Conservation (phyloP, 2,797 vertebrate genomes). For the Sandelia bainsii region DNA sequence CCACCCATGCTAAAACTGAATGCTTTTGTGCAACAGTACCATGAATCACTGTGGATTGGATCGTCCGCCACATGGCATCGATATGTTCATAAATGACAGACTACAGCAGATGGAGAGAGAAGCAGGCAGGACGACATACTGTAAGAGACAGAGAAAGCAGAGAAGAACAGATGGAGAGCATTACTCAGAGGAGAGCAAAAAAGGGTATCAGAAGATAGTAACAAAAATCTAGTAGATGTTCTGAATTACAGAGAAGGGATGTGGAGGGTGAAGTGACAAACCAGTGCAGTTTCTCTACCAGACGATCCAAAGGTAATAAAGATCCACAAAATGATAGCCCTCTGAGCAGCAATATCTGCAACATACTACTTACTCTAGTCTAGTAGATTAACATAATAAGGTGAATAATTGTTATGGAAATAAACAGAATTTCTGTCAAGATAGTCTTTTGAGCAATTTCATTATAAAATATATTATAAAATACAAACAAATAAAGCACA, state of each 20-base stretch:
- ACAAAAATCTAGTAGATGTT: slow-evolving; percentile 39
- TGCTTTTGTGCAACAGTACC: slow-evolving; percentile 39
- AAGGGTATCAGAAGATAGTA: slow-evolving; percentile 18
- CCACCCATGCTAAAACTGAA: slow-evolving; percentile 30
- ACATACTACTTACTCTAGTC: background rate
- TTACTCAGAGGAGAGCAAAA: slow-evolving; percentile 37
- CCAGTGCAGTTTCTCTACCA: background rate
- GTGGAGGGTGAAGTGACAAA: slow-evolving; percentile 8
- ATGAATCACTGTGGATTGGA: slow-evolving; percentile 53
- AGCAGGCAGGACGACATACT: slow-evolving; percentile 50
- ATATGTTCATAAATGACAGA: slow-evolving; percentile 71
- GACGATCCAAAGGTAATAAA: background rate
- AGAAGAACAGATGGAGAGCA: slow-evolving; percentile 61
- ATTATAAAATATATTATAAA: too few relatives aligned
- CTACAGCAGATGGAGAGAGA: slow-evolving; percentile 60
- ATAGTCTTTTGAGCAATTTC: too few relatives aligned
- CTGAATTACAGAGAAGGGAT: background rate
- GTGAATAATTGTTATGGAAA: too few relatives aligned
- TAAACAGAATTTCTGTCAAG: too few relatives aligned
- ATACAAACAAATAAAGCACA: too few relatives aligned
- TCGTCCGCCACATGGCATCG: slow-evolving; percentile 74
- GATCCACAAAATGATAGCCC: background rate
- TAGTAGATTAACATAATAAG: too few relatives aligned
- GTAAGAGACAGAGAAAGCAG: slow-evolving; percentile 54
- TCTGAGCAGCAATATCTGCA: background rate